These are phyloP conservation scores for Orchestes rusci DNA, from an alignment of 2,888 invertebrate species.

Conservation along the genomic window DNA sequence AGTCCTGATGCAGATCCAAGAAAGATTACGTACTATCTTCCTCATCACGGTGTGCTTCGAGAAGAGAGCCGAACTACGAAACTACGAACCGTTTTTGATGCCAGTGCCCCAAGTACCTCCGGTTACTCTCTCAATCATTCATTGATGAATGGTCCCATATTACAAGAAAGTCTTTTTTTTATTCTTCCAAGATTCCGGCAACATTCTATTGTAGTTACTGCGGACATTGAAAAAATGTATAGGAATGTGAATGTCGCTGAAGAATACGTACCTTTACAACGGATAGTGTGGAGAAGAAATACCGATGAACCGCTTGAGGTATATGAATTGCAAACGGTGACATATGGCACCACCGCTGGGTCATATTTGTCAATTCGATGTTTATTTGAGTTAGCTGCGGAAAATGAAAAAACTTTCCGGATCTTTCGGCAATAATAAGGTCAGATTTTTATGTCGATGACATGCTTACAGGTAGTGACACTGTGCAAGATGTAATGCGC, in stretches of 20 bases:
- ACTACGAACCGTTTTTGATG: neutral
- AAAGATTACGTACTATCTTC: neutral
- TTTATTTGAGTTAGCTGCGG: slow-evolving; percentile 6
- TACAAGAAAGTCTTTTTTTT: slow-evolving; percentile 9
- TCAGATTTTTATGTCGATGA: slow-evolving; percentile 6
- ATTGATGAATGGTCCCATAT: slow-evolving; percentile 7
- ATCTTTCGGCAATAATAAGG: neutral
- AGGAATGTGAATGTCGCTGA: slow-evolving; percentile 6
- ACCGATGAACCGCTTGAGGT: slow-evolving; percentile 5
- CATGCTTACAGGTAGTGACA: neutral
- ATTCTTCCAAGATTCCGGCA: slow-evolving; percentile 5
- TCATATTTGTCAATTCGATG: slow-evolving; percentile 17
- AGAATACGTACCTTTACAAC: neutral
- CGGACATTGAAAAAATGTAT: slow-evolving; percentile 16
- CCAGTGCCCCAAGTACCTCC: neutral
- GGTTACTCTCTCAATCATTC: neutral
- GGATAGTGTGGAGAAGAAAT: slow-evolving; percentile 1
- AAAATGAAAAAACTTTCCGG: neutral
- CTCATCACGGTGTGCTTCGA: neutral
- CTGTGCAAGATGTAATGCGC: neutral
- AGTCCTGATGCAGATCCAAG: neutral
- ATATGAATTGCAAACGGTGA: slow-evolving; percentile 18
- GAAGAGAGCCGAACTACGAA: neutral
- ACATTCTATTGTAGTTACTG: neutral
- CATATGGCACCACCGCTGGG: slow-evolving; percentile 18